Conservation (phyloP, 64 coral and sea anemone species). For the Porites lutea region DNA sequence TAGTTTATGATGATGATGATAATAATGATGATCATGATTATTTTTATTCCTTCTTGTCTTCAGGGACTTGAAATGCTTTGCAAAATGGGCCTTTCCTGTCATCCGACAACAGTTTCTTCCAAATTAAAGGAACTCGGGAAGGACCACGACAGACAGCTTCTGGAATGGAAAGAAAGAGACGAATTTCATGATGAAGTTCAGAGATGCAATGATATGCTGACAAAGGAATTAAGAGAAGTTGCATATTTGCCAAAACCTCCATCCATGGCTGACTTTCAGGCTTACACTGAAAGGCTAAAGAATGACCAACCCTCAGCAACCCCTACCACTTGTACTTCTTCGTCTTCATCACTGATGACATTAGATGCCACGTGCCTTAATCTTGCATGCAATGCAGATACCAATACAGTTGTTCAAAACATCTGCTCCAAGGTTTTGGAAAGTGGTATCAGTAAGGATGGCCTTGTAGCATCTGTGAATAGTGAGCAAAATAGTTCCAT, state of each 20-base stretch:
- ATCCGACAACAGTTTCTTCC: background rate
- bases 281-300: too few species aligned
- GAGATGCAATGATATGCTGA: background rate
- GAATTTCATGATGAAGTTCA: background rate
- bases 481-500: too few species aligned
- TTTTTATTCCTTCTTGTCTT: background rate
- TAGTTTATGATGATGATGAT: background rate
- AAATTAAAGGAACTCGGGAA: background rate
- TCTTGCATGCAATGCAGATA: too few species aligned
- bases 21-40: background rate
- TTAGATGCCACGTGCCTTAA: too few species aligned
- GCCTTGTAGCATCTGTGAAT: too few species aligned
- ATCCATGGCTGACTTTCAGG: too few species aligned
- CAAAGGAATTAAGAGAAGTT: background rate
- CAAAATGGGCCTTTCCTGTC: background rate
- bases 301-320: too few species aligned
- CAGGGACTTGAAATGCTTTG: background rate
- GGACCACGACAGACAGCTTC: background rate
- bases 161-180: background rate
- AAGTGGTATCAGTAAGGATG: too few species aligned
- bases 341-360: too few species aligned
- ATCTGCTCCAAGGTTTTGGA: too few species aligned
- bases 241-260: background rate
- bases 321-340: too few species aligned
- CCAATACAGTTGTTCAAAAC: too few species aligned